Base-by-base conservation (phyloP, 2,888 invertebrate species). In the Eupithecia inturbata region DNA sequence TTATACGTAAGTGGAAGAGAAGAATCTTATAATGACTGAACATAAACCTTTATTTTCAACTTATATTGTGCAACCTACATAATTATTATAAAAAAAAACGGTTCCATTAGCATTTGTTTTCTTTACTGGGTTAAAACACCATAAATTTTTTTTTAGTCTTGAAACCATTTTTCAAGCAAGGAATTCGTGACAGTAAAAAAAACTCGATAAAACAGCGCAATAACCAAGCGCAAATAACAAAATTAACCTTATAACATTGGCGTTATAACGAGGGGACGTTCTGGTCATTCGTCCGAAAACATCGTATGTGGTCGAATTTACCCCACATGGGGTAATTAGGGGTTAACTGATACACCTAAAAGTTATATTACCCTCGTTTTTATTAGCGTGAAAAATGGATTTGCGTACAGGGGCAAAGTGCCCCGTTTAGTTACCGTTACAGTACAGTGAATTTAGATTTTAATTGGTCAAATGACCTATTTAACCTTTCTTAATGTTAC, bases 301-400 rank as follows among this genome's bases (percentile, higher is more conserved):
- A 70, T 70, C 72, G 68, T 60, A 68, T 68, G 70, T 71, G 73
- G 76, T 66, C 71, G 66, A 68, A 62, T 68, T 68, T 76, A 73
- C 71, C 76, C 73, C 71, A 71, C 71, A 68, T 53, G 33, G 49
- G 66, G 76, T 73, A 71, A 76, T 69, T 76, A 67, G 28, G 73
- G 71, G 71, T 72, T 74, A 68, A 73, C 68, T 69, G 73, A 67
- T 71, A 76, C 72, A 72, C 66, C 62, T 49, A n/a, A 72, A 75
- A 68, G 71, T 71, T 73, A 73, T 75, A 70, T 73, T 60, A 68
- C 62, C 68, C 66, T 68, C 31, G 60, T 64, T 68, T 71, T 70
- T 70, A 22, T 63, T 67, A 19, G 72, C 72, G 67, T 75, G 19
- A 60, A 73, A 57, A 73, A 68, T 57, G 36, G 53, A 53, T 70